Percentiles rank a stretch among this genome's conserved stretches.
phyloP scores from a whole-genome alignment of 2,888 invertebrate genomes.

The Ornithoptera priamus region DNA sequence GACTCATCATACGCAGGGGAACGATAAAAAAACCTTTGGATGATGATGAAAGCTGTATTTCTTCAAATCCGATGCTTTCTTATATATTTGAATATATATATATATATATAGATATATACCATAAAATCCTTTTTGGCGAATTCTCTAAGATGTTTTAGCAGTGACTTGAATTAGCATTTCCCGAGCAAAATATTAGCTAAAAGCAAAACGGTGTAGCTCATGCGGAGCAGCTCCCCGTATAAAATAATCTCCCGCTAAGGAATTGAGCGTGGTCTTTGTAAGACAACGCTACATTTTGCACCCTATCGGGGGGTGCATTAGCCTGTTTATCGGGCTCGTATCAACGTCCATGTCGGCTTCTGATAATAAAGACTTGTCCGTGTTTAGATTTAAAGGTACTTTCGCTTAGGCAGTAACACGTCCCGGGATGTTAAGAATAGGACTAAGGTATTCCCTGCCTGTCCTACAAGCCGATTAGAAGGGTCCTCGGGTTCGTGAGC shows the following conservation, averaged over 20 bases:
- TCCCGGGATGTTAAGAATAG: too few relatives aligned
- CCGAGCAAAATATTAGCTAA: slow-evolving; percentile 57
- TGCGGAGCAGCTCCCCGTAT: slow-evolving; percentile 50
- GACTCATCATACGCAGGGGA: too few relatives aligned
- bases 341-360: neutral
- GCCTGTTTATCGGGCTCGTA: slow-evolving; percentile 4
- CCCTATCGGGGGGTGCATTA: slow-evolving; percentile 14
- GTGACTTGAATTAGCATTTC: slow-evolving; percentile 28
- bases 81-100: too few relatives aligned
- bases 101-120: neutral
- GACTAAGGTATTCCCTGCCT: too few relatives aligned
- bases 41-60: too few relatives aligned
- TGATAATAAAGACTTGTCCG: too few relatives aligned
- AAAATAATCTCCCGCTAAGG: slow-evolving; percentile 52
- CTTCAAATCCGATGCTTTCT: too few relatives aligned
- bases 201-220: slow-evolving; percentile 59
- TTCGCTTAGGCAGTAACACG: too few relatives aligned
- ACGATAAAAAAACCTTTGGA: too few relatives aligned
- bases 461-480: too few relatives aligned
- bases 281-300: slow-evolving; percentile 23
- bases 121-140: neutral
- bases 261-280: slow-evolving; percentile 42
- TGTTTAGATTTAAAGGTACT: too few relatives aligned
- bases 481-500: too few relatives aligned
- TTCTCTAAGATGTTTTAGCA: slow-evolving; percentile 8